Evolutionary conservation across 2,888 invertebrate species (phyloP), one percentile per base, ranked within the genome.

Genomic region (Clunio marinus): DNA sequence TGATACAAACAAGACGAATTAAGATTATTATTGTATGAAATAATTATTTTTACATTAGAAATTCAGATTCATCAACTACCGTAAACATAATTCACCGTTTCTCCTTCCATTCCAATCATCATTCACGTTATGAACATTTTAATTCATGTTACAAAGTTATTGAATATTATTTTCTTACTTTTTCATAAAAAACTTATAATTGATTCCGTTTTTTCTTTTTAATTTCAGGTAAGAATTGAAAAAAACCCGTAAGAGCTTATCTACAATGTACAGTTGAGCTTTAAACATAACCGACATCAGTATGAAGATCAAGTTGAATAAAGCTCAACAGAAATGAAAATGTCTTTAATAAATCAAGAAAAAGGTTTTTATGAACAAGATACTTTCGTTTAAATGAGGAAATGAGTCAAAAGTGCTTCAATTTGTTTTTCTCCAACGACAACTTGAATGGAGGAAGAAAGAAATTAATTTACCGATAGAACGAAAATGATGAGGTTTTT

Each of bases 131-230:
- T 41, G 41, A 41, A 15, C 41, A 15, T 32, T 32, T 32, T 5
- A 32, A 32, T 32, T 32, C n/a, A 15, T n/a, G 15, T 41, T 5
- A 41, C 10, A 41, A 41, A 32, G 8, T 41, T 41, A 41, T 41
- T 41, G 41, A 41, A 41, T 41, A n/a, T n/a, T n/a, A n/a, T 41
- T 41, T 15, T 41, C 41, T 41, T n/a, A 41, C 41, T 41, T 41
- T 15, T 15, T 41, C 41, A 15, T 41, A 13, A 41, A 10, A 41
- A 10, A 27, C 28, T 60, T 60, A 35, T 60, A 60, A 60, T 60
- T 35, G 60, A 60, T 60, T 60, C 35, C 27, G 10, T 60, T 60
- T 22, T 60, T 22, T 60, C 35, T 17, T 35, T 60, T 20, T 60
- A 4, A 27, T 60, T 60, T 4, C 37, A 60, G 60, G 60, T 60